Percentiles rank a stretch among this genome's conserved stretches.
Conservation (phyloP, 1,140 invertebrate genomes). For the Capitella teleta region DNA sequence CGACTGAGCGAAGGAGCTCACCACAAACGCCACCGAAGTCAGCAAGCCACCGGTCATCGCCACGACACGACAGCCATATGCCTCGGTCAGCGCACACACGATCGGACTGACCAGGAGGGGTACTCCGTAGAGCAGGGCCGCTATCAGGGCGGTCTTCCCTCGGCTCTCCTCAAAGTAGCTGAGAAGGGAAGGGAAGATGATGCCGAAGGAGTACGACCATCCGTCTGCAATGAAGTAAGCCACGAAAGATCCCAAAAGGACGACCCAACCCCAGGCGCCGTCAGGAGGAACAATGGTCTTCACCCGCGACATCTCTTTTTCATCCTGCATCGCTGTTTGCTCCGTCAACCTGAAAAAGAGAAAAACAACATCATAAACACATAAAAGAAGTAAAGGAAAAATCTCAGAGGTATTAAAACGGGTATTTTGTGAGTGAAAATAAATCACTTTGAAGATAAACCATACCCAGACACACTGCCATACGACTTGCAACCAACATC, state of each 20-base stretch:
- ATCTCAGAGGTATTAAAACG: no score
- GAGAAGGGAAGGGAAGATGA: conserved; percentile 53
- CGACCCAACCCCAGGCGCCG: conserved; percentile 8
- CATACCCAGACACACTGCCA: no score
- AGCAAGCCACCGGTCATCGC: conserved; percentile 69
- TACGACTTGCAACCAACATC: no score
- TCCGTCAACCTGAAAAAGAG: no score
- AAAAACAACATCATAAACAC: no score
- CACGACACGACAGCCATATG: conserved; percentile 75
- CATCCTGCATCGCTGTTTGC: no score
- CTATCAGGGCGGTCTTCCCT: conserved; percentile 57
- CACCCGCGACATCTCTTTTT: no score
- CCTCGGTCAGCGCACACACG: conserved; percentile 66
- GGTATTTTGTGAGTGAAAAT: no score
- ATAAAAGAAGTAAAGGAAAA: no score
- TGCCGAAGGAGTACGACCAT: conserved; percentile 13
- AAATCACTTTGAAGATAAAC: no score
- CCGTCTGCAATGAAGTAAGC: conserved; percentile 12
- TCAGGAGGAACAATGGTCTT: not conserved
- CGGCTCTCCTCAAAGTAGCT: conserved; percentile 67
- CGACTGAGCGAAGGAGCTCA: conserved; percentile 63
- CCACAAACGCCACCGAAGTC: conserved; percentile 57
- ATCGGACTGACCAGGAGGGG: conserved; percentile 54
- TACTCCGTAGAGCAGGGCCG: conserved; percentile 10
- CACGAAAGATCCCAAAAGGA: conserved; percentile 12